Evolutionary conservation across 2,797 vertebrate genomes (phyloP).

Genomic region (Malacoraja senta): DNA sequence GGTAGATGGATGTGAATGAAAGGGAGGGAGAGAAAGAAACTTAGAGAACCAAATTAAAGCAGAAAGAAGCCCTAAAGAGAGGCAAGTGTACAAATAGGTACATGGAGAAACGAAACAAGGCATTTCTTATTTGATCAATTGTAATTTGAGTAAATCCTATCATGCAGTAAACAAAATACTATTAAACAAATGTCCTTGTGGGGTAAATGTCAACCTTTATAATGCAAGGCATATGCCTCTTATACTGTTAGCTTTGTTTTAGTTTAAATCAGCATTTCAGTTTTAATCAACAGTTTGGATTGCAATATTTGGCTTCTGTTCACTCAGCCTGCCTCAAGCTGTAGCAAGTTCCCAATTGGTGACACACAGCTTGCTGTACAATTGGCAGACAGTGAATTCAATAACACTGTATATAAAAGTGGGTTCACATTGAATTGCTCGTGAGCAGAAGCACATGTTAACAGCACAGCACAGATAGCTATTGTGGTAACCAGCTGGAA

Average conservation of each 20-base stretch:
- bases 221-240: background rate
- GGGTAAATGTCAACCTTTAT: background rate
- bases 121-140: background rate
- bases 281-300: background rate
- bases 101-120: background rate
- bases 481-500: background rate
- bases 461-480: background rate
- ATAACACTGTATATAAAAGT: background rate
- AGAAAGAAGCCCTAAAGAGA: background rate
- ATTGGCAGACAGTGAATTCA: background rate
- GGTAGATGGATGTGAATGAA: background rate
- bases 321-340: background rate
- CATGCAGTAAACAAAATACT: conserved; percentile 17
- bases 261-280: background rate
- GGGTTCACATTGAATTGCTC: background rate
- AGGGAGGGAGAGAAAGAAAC: background rate
- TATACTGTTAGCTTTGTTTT: background rate
- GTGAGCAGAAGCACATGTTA: background rate
- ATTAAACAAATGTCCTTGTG: background rate
- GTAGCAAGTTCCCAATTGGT: background rate
- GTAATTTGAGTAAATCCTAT: conserved; percentile 38
- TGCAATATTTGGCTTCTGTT: background rate
- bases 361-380: background rate
- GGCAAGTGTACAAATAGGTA: background rate
- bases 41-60: background rate